phyloP scores from a whole-genome alignment of 2,888 invertebrate genomes.

The Acleris sparsana region DNA sequence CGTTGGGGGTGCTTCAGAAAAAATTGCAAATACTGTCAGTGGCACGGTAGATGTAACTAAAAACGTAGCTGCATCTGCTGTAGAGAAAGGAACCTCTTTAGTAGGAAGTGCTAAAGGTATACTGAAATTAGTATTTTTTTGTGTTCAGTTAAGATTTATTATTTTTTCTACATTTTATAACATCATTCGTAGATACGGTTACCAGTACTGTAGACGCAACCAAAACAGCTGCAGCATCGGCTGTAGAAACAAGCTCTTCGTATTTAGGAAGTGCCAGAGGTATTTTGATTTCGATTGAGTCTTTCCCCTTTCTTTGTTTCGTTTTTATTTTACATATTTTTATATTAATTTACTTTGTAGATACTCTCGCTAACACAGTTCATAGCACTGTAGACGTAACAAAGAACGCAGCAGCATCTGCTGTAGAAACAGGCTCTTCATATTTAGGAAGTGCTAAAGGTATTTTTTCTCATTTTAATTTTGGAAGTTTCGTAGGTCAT shows the following conservation, averaged over 20 bases:
- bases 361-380: conserved; percentile 40
- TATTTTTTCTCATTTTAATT: no score
- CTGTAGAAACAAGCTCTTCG: conserved; percentile 11
- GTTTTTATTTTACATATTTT: conserved; percentile 17
- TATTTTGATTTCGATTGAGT: conserved; percentile 3
- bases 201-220: conserved; percentile 17
- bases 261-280: conserved; percentile 41
- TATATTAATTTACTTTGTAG: conserved; percentile 22
- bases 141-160: conserved; percentile 1
- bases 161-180: neutral
- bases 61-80: conserved; percentile 43
- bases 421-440: conserved; percentile 56
- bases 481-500: no score
- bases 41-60: conserved; percentile 38
- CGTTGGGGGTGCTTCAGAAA: conserved; percentile 49
- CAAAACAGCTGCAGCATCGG: conserved; percentile 12
- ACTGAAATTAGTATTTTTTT: neutral
- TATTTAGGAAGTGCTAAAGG: conserved; percentile 7
- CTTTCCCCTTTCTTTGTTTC: conserved; percentile 14
- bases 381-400: conserved; percentile 56
- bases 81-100: conserved; percentile 41
- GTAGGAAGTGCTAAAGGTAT: conserved; percentile 39
- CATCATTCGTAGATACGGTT: conserved; percentile 14
- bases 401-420: conserved; percentile 56
- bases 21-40: conserved; percentile 8